A percentile compares a stretch with the other conserved stretches of the same genome.
phyloP scores from a whole-genome alignment of 2,113 vertebrate species.

The Leptobrachium leishanense region DNA sequence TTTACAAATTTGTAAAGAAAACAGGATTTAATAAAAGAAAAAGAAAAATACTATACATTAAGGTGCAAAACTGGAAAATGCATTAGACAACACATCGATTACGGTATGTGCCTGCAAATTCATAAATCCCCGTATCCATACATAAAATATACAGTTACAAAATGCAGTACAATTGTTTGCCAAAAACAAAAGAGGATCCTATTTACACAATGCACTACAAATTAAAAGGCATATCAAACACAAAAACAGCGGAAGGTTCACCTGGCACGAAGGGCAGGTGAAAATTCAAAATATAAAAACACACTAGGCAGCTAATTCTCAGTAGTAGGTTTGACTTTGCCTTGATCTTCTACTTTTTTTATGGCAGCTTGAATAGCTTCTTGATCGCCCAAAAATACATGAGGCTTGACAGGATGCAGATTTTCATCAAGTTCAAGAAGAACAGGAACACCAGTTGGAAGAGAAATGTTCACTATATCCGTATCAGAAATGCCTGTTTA shows the following conservation, averaged over 20 bases:
- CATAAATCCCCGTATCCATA: not conserved
- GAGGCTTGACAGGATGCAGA: conserved; percentile 78
- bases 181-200: conserved; percentile 12
- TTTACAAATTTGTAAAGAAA: no score
- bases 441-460: conserved; percentile 91
- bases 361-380: conserved; percentile 91
- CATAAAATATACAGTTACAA: not conserved
- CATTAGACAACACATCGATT: not conserved
- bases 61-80: not conserved
- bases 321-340: conserved; percentile 75
- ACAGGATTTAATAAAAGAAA: no score
- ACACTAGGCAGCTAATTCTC: conserved; percentile 51
- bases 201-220: not conserved
- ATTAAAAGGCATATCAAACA: not conserved
- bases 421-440: conserved; percentile 89
- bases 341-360: conserved; percentile 96
- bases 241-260: conserved; percentile 24
- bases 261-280: not conserved
- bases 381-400: conserved; percentile 89
- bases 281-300: not conserved
- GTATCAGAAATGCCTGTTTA: conserved; percentile 84
- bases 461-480: conserved; percentile 84
- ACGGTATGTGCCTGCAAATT: not conserved
- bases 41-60: not conserved
- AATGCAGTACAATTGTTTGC: not conserved